Percentiles rank a stretch among this genome's conserved stretches.
Evolutionary conservation across 2,888 invertebrate genomes (phyloP).

Genomic region (Apamea crenata): DNA sequence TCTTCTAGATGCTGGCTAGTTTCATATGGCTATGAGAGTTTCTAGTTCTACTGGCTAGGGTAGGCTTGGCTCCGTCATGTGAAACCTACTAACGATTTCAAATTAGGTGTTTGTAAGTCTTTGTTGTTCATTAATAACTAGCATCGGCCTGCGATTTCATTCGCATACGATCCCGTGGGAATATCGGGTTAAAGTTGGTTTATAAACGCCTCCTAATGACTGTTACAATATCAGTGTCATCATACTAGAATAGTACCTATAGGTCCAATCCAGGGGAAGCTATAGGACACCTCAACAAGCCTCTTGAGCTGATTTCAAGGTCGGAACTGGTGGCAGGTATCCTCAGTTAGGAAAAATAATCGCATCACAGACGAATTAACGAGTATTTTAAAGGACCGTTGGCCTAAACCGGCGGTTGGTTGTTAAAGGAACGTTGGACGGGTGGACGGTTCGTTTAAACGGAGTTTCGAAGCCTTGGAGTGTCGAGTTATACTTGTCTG

Average conservation of each 20-base stretch:
- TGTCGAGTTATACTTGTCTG: conserved; percentile 23
- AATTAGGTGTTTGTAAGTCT: background rate
- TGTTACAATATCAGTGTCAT: background rate
- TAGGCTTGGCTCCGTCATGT: conserved; percentile 4
- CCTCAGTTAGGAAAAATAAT: background rate
- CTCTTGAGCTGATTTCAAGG: background rate
- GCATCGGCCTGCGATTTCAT: too few species aligned
- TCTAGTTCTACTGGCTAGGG: background rate
- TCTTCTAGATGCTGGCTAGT: conserved; percentile 12
- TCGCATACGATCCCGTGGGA: too few species aligned
- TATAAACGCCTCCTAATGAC: background rate
- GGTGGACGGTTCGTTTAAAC: too few species aligned
- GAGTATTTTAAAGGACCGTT: background rate
- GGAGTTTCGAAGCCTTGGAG: background rate
- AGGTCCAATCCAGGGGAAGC: background rate
- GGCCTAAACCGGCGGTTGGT: too few species aligned
- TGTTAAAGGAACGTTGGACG: too few species aligned
- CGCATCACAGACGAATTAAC: background rate
- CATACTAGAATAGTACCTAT: background rate
- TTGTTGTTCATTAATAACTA: background rate
- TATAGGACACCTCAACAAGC: background rate
- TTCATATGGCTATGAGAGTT: conserved; percentile 1
- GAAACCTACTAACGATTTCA: conserved; percentile 26
- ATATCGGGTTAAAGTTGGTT: background rate
- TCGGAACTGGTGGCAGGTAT: background rate